A percentile compares a stretch with the other conserved stretches of the same genome.
These are phyloP conservation scores for Brachyptera risi DNA, from an alignment of 2,888 invertebrate species.

Conservation along the genomic window DNA sequence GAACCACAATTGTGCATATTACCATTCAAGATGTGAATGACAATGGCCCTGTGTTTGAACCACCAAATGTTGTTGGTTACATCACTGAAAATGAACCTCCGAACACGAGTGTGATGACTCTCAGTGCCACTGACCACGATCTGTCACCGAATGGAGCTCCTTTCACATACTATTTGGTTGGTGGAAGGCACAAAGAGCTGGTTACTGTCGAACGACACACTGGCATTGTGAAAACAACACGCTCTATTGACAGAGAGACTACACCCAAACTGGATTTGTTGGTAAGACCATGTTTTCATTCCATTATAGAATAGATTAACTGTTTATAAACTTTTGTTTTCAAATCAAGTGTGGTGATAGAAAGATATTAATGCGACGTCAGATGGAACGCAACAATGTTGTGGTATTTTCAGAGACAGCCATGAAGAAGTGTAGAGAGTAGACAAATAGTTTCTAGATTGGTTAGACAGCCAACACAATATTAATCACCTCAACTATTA, in stretches of 20 bases:
- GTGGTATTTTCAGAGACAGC: too few species aligned
- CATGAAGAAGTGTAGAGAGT: too few species aligned
- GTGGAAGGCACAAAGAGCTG: constrained; percentile 71
- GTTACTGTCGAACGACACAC: constrained; percentile 75
- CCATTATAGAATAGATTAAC: too few species aligned
- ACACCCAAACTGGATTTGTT: constrained; percentile 69
- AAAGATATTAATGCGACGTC: too few species aligned
- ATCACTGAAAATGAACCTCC: constrained; percentile 84
- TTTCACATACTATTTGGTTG: constrained; percentile 74
- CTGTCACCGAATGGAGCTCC: constrained; percentile 87
- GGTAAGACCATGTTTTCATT: too few species aligned
- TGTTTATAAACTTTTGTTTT: too few species aligned
- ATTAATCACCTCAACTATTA: too few species aligned
- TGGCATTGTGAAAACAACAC: constrained; percentile 74
- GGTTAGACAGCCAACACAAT: too few species aligned
- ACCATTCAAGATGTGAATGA: constrained; percentile 85
- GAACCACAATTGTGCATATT: constrained; percentile 79
- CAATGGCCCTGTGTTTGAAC: constrained; percentile 81
- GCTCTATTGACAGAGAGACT: constrained; percentile 75
- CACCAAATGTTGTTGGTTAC: constrained; percentile 65
- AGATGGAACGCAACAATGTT: too few species aligned
- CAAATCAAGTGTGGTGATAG: too few species aligned
- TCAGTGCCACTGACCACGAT: constrained; percentile 87
- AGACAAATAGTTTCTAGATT: too few species aligned
- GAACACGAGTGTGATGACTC: constrained; percentile 74